phyloP scores from a whole-genome alignment of 2,888 invertebrate species.

The Neoitamus cyanurus region DNA sequence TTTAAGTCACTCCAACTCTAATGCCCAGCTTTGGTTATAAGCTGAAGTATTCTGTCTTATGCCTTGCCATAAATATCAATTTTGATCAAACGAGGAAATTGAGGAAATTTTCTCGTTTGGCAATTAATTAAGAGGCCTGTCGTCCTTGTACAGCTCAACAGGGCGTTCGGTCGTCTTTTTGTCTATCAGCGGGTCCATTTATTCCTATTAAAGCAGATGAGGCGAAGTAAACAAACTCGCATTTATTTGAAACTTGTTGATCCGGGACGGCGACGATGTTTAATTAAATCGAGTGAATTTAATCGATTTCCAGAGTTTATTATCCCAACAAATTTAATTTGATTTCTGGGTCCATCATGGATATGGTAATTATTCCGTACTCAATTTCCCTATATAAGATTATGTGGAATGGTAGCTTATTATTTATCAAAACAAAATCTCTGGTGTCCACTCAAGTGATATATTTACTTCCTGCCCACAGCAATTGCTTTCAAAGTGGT shows the following conservation, averaged over 20 bases:
- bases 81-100: neutral
- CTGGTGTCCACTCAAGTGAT: too few relatives aligned
- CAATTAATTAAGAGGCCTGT: neutral
- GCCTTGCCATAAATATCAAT: neutral
- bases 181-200: neutral
- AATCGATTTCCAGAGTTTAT: neutral
- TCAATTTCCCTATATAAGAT: too few relatives aligned
- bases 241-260: neutral
- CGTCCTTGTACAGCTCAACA: neutral
- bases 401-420: too few relatives aligned
- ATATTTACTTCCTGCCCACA: too few relatives aligned
- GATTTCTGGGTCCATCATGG: too few relatives aligned
- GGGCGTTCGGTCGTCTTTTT: neutral
- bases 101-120: neutral
- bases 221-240: neutral
- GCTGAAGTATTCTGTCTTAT: neutral
- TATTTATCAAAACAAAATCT: too few relatives aligned
- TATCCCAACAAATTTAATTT: too few relatives aligned
- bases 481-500: too few relatives aligned
- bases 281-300: neutral
- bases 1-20: neutral
- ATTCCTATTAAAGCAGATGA: neutral
- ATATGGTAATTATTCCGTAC: too few relatives aligned
- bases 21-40: neutral
- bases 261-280: neutral